Percentiles rank a stretch among this genome's conserved stretches.
Conservation (phyloP, 2,113 vertebrate genomes). For the Callorhinus ursinus region DNA sequence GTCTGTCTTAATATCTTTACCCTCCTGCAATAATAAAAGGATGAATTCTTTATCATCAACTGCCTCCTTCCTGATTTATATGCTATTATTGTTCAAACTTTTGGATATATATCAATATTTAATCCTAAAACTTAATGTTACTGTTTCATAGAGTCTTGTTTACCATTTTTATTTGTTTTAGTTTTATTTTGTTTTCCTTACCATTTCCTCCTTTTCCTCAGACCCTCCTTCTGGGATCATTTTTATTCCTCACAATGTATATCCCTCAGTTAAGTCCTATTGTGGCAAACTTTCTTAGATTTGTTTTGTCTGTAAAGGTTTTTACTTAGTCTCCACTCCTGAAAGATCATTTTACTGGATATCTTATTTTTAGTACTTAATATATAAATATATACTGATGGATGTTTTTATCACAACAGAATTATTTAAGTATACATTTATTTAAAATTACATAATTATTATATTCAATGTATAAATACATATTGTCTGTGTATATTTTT, state of each 20-base stretch:
- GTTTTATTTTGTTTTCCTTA: constrained; percentile 23
- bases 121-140: not conserved
- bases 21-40: not conserved
- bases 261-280: not conserved
- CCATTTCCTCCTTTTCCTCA: not conserved
- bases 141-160: not conserved
- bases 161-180: not conserved
- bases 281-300: not conserved
- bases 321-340: not conserved
- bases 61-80: not conserved
- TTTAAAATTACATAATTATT: not conserved
- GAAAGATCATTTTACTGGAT: not conserved
- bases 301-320: constrained; percentile 31
- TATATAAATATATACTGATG: not conserved
- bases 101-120: not conserved
- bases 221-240: not conserved
- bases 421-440: not conserved
- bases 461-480: not conserved
- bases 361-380: not conserved
- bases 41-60: constrained; percentile 5
- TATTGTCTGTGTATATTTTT: not conserved
- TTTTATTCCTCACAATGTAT: constrained; percentile 1
- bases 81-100: not conserved
- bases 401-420: not conserved
- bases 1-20: not conserved